phyloP scores from a whole-genome alignment of 1,140 invertebrate genomes.

The Steinernema khuongi region DNA sequence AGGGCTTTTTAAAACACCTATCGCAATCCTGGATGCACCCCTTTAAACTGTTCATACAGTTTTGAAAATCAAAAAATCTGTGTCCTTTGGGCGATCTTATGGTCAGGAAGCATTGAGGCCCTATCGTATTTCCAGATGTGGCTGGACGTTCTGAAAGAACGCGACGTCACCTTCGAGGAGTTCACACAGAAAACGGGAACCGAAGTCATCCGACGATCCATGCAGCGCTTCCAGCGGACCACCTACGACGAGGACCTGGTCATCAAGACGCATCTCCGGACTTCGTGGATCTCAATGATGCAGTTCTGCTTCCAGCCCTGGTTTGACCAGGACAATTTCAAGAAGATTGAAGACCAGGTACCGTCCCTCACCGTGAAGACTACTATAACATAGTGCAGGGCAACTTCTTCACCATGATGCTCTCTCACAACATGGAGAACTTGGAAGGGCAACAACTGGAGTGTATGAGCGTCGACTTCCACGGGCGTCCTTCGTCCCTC shows the following conservation, averaged over 20 bases:
- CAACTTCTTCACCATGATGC: conserved; percentile 51
- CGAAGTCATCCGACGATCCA: conserved; percentile 43
- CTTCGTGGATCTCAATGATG: conserved; percentile 57
- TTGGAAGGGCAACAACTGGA: conserved; percentile 44
- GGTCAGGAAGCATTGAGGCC: too few relatives aligned
- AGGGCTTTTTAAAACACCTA: too few relatives aligned
- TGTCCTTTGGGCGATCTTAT: too few relatives aligned
- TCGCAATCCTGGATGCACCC: too few relatives aligned
- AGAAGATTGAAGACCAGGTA: conserved; percentile 52
- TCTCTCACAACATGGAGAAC: conserved; percentile 55
- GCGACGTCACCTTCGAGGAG: conserved; percentile 52
- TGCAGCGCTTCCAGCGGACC: conserved; percentile 54
- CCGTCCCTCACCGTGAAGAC: not conserved
- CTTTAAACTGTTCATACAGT: too few relatives aligned
- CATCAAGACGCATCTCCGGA: conserved; percentile 47
- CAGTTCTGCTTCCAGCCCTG: conserved; percentile 56
- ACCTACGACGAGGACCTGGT: conserved; percentile 52
- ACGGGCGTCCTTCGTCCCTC: conserved; percentile 52
- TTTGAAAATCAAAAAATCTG: too few relatives aligned
- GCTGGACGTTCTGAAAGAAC: conserved; percentile 37
- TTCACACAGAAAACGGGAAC: conserved; percentile 52
- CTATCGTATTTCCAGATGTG: conserved; percentile 51
- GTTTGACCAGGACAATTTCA: conserved; percentile 50
- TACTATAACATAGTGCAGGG: conserved; percentile 33
- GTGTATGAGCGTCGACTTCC: conserved; percentile 54